These are phyloP conservation scores for Ephialtes manifestator DNA, from an alignment of 2,888 invertebrate species.

Conservation along the genomic window DNA sequence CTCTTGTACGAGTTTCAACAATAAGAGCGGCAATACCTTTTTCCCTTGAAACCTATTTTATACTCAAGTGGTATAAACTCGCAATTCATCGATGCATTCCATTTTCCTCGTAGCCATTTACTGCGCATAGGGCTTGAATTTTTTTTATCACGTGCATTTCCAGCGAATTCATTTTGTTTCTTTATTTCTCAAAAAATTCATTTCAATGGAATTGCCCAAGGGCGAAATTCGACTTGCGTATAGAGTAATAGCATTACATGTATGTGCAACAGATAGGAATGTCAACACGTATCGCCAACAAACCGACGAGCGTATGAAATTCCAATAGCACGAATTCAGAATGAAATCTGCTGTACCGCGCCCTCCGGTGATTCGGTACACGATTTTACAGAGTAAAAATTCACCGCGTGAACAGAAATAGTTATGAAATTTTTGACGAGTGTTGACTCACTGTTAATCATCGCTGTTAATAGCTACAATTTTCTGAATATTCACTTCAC, in stretches of 20 bases:
- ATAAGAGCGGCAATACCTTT: slow-evolving; percentile 7
- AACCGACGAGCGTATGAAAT: neutral
- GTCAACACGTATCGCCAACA: neutral
- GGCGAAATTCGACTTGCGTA: neutral
- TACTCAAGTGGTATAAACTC: slow-evolving; percentile 13
- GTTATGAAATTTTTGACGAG: too few relatives aligned
- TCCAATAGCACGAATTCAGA: neutral
- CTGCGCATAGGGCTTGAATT: neutral
- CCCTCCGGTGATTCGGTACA: neutral
- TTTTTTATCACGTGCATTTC: neutral
- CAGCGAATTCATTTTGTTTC: neutral
- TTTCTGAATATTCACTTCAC: too few relatives aligned
- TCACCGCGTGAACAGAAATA: too few relatives aligned
- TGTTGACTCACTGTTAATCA: too few relatives aligned
- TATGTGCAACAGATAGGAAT: neutral
- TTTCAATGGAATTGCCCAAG: neutral
- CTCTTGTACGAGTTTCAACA: slow-evolving; percentile 2
- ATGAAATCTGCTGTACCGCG: neutral
- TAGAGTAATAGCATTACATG: neutral
- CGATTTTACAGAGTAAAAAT: neutral
- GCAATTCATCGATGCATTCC: neutral
- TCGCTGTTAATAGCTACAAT: too few relatives aligned
- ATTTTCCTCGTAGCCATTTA: neutral
- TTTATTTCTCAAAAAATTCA: neutral
- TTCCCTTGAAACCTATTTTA: slow-evolving; percentile 16